Evolutionary conservation across 2,888 invertebrate species (phyloP), one percentile per base, ranked within the genome.

Genomic region (Sceliomorpha sp.): DNA sequence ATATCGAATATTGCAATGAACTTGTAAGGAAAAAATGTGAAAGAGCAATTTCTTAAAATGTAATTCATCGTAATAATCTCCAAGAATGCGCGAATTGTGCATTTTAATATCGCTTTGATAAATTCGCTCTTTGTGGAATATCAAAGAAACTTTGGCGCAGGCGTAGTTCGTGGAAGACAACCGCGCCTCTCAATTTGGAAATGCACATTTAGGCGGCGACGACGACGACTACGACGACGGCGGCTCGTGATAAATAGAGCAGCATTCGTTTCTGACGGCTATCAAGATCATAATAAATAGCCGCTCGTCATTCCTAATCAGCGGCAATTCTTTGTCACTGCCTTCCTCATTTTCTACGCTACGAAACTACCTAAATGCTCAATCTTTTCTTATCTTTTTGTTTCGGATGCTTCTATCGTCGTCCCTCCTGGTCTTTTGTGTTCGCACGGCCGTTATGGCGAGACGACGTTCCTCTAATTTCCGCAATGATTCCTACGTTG

Each of bases 401-500:
- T 58, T 44, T 24, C 15, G 20, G 45, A 45, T 34, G 40, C 24
- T 47, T 58, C 26, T 36, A 44, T 17, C 20, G 17, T 5, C 5
- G 39, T n/a, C n/a, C n/a, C 10, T 8, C 26, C 20, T 48, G 32
- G 20, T 36, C 64, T 45, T 47, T 66, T 66, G 58, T 66, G 37
- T 17, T 31, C 17, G 47, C 27, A 12, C 24, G 31, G 47, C 29
- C 48, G 48, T 55, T 59, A 59, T 34, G 29, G 29, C 36, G 42
- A 67, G 59, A 67, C 48, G 55, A 55, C 60, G 55, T 56, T 68
- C 56, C 39, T 13, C 47, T 68, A 68, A 60, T 62, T 67, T 58
- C 50, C 58, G 48, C 37, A 50, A 37, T 47, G 56, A 66, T 66
- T 45, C 58, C 58, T 58, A 40, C 51, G 58, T 37, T 44, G 51